Evolutionary conservation across 2,888 invertebrate genomes (phyloP), one percentile per base, ranked within the genome.

Genomic region (Lasiommata megera): DNA sequence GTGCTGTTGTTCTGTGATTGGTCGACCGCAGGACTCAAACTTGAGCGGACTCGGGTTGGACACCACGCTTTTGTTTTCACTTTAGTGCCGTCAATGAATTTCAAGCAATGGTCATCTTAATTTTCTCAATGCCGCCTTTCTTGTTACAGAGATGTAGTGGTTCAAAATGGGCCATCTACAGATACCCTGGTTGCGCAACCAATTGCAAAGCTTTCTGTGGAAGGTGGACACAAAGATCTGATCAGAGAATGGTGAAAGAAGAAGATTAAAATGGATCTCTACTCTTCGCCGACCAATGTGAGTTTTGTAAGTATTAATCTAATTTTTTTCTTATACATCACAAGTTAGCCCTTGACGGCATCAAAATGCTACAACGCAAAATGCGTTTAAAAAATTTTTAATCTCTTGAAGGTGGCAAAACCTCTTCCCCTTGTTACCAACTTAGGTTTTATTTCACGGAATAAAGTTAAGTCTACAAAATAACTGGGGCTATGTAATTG

Each of bases 191-290:
- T 70, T 75, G 56, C 73, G 70, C 60, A 70, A 72, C 61, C 77
- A 71, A 61, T 66, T 76, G 58, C 71, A 79, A 67, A 79, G 79
- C 60, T 81, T 84, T 62, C 78, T 88, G 11, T 70, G 84, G 70
- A 86, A 86, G 69, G 77, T 82, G 46, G 87, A 88, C 70, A 88
- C 86, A 47, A 86, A 87, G 67, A 88, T 87, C 72, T 88, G 84
- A 80, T 59, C 65, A 68, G 67, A 74, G 62, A 44, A 69, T 66
- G 68, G 60, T 66, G 63, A 61, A 62, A 63, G 41, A 37, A 65
- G 64, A 70, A 64, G 67, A 67, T 63, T 85, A 89, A 86, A 67
- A 89, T 89, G 89, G 89, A 88, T 83, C 76, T 77, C 68, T 76
- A 71, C 73, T 82, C 80, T 64, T 70, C 82, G 70, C 82, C 88